Conservation (phyloP, 1,140 invertebrate genomes). For the Telenomus remus region DNA sequence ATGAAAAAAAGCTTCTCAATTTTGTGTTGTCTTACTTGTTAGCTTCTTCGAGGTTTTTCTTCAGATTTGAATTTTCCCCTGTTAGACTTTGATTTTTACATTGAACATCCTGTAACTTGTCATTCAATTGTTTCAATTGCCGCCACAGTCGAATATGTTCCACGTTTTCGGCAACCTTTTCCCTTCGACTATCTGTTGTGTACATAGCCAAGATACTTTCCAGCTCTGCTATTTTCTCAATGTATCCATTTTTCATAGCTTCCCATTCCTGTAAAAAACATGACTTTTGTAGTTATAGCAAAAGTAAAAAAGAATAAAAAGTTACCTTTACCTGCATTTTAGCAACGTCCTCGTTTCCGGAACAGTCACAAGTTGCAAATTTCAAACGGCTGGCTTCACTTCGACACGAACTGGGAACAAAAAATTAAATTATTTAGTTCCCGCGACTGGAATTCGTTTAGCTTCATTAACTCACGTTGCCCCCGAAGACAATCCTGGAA, state of each 20-base stretch:
- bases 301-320: not conserved
- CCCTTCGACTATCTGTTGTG: slow-evolving; percentile 56
- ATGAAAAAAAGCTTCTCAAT: no score
- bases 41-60: slow-evolving; percentile 61
- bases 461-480: slow-evolving; percentile 58
- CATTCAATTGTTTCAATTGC: slow-evolving; percentile 67
- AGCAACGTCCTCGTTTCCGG: slow-evolving; percentile 55
- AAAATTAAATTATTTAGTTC: slow-evolving; percentile 24
- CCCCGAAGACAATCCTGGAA: slow-evolving; percentile 61
- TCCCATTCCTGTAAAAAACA: slow-evolving; percentile 62
- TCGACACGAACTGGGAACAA: slow-evolving; percentile 68
- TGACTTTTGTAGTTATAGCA: not conserved
- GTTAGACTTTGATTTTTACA: slow-evolving; percentile 61
- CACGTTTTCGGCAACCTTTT: slow-evolving; percentile 70
- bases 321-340: slow-evolving; percentile 64
- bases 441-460: no score
- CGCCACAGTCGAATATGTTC: slow-evolving; percentile 70
- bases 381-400: slow-evolving; percentile 67
- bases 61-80: slow-evolving; percentile 62
- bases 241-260: slow-evolving; percentile 64
- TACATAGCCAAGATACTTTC: slow-evolving; percentile 62
- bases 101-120: slow-evolving; percentile 62
- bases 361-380: slow-evolving; percentile 61
- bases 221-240: slow-evolving; percentile 61
- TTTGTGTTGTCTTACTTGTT: slow-evolving; percentile 55